These are phyloP conservation scores for Sylvietta virens DNA, from an alignment of 2,113 vertebrate genomes.

Conservation along the genomic window DNA sequence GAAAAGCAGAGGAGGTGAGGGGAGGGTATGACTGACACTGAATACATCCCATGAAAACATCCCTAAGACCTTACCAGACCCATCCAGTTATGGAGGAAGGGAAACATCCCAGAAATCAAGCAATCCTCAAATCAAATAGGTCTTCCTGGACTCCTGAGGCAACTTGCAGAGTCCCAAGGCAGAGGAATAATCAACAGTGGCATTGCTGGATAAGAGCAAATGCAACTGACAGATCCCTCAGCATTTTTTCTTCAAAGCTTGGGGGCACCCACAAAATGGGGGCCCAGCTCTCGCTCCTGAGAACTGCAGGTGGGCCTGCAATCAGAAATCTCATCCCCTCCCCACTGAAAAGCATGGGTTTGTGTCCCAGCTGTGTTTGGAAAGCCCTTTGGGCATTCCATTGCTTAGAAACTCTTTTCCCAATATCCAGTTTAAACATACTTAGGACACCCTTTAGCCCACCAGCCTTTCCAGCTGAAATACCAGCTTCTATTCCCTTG, in stretches of 20 bases:
- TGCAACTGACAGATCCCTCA: background rate
- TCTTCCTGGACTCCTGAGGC: background rate
- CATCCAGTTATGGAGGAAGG: background rate
- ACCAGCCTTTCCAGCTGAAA: background rate
- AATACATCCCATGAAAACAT: background rate
- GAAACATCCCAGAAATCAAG: background rate
- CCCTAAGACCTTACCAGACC: fast-evolving
- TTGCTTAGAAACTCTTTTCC: background rate
- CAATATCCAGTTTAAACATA: background rate
- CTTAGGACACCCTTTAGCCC: background rate
- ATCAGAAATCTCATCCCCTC: background rate
- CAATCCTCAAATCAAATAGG: background rate
- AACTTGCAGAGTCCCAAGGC: background rate
- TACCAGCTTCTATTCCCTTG: background rate
- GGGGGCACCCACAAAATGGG: background rate
- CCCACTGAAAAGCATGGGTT: background rate
- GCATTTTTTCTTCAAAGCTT: background rate
- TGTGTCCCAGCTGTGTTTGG: background rate
- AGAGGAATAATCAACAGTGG: background rate
- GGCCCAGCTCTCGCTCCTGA: fast-evolving
- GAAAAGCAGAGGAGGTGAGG: background rate
- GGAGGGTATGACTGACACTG: fast-evolving
- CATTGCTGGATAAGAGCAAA: background rate
- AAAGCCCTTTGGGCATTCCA: background rate
- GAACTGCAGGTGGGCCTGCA: background rate